Evolutionary conservation across 2,888 invertebrate species (phyloP), one percentile per base, ranked within the genome.

Genomic region (Harmothoe impar): DNA sequence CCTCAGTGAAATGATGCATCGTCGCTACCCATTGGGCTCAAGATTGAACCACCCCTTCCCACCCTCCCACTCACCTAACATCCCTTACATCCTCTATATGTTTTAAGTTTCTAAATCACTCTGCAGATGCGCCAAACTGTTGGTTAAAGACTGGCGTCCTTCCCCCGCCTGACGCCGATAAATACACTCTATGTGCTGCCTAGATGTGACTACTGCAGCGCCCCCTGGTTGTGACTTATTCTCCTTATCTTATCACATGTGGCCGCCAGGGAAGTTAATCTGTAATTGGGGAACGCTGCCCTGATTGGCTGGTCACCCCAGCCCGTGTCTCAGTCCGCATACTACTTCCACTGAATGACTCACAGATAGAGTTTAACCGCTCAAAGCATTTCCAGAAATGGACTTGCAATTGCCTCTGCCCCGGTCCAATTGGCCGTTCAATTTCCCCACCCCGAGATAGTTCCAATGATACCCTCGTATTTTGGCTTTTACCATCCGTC

Each of bases 311-410:
- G 81, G 35, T 35, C 23, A 81, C 77, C 77, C 12, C 33, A 43
- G 77, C 1, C 81, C 33, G 31, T 72, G 15, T 29, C 72, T 15
- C 35, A n/a, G 43, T 43, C 35, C 81, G 20, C 20, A 17, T 1
- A 15, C 10, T 17, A 72, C 72, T 72, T 72, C 29, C 29, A 72
- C 72, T 20, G 43, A 43, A 81, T 81, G 81, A 81, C 81, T 81
- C 81, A 81, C 81, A 43, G 81, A 81, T 81, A 81, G 81, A 43
- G 81, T 81, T 81, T 81, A 81, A 81, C 81, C 33, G 25, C 81
- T n/a, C 43, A 33, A 43, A 25, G 35, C 33, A 43, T 25, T 81
- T 81, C 23, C 81, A 33, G 81, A 35, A 43, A 81, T 81, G 81
- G 33, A 23, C 43, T 33, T 81, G 81, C 81, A 35, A 81, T 81